Percentiles rank a stretch among this genome's conserved stretches.
Conservation (phyloP, 2,888 invertebrate species). For the Mermis nigrescens region DNA sequence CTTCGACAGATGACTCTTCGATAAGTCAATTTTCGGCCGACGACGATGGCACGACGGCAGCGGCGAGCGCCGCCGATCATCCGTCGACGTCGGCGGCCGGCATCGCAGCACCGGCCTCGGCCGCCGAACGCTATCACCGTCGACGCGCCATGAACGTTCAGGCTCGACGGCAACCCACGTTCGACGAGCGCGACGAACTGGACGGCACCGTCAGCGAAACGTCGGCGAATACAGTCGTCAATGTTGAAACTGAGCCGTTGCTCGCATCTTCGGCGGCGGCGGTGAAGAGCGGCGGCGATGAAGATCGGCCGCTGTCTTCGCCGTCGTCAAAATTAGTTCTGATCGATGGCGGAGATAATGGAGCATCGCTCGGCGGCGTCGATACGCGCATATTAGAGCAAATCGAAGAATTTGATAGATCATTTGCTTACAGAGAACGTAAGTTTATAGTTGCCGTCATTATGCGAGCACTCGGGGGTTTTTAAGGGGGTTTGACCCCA, state of each 20-base stretch:
- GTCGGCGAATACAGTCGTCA: neutral
- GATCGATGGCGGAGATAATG: too few relatives aligned
- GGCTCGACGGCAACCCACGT: constrained; percentile 6
- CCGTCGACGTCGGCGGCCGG: neutral
- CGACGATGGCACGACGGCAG: neutral
- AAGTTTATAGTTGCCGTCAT: too few relatives aligned
- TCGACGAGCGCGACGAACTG: constrained; percentile 10
- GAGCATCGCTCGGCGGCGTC: neutral
- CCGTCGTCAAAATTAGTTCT: too few relatives aligned
- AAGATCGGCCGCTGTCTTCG: too few relatives aligned
- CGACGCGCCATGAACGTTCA: neutral
- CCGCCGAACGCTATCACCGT: neutral
- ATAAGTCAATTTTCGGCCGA: neutral
- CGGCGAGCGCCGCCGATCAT: neutral
- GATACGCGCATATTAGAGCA: constrained; percentile 11
- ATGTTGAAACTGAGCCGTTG: neutral
- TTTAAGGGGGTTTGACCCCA: too few relatives aligned
- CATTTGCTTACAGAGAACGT: constrained; percentile 3
- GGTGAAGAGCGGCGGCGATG: too few relatives aligned
- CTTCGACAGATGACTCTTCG: too few relatives aligned
- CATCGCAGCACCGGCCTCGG: neutral
- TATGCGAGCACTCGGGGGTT: too few relatives aligned
- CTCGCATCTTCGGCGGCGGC: neutral
- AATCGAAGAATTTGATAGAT: constrained; percentile 12
- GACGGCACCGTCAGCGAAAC: neutral